Base-by-base conservation (phyloP, 1,140 invertebrate species). In the Microplitis mediator region DNA sequence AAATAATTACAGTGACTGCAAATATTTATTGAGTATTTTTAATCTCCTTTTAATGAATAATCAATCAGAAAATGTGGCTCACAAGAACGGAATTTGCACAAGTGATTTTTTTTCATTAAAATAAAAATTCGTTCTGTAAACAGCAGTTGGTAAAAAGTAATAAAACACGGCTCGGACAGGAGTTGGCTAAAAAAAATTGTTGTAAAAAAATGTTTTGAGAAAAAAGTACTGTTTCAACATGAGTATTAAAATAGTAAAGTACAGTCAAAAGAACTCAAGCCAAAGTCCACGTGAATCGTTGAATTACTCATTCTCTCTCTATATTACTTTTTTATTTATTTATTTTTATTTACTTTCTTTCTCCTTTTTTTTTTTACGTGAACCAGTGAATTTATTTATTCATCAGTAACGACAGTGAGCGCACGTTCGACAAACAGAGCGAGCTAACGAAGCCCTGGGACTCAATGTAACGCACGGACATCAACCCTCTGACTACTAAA, bases 361-460 rank as follows among this genome's bases (percentile, higher is more conserved):
- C 36, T 66, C n/a, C 61, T 77, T 75, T 69, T 45, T 34, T 52
- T 60, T 63, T 69, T 67, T 45, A 52, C 58, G 60, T 36, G 64
- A 74, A 69, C 68, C 64, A 74, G 69, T 68, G 71, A 51, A 76
- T 79, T 79, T 79, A 74, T 77, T 76, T 74, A 76, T 74, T 77
- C 74, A 77, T 79, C 67, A 74, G 75, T 74, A 61, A 68, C 70
- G 65, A 71, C 75, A 61, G 64, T 64, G 73, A 63, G 67, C 39
- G 39, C 75, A 77, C 77, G 78, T 77, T 79, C 74, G 52, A 68
- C 71, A 77, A 80, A 80, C 70, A 78, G 69, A 70, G 66, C 71
- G 63, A 69, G 69, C 62, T 77, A 79, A 77, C 77, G 74, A 80
- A 79, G 72, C 69, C 34, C 56, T 71, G 52, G 61, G 58, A 71